Evolutionary conservation across 92 coral and sea anemone species (phyloP).

Genomic region (Palythoa grandiflora): DNA sequence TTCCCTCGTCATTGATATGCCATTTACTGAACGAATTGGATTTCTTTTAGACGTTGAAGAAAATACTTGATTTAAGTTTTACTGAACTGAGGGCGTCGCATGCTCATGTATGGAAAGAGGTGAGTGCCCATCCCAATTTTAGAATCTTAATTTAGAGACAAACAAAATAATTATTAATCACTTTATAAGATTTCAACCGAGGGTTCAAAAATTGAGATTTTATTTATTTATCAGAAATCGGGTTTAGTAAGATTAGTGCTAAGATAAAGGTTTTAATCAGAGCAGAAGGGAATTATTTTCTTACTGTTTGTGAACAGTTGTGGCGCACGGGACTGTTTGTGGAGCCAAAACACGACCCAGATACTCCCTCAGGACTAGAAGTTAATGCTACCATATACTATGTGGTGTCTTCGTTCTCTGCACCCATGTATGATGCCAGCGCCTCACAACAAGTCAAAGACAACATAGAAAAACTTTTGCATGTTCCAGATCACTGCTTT

Average conservation of each 20-base stretch:
- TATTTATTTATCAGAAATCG: no score
- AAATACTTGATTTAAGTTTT: not conserved
- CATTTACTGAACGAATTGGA: not conserved
- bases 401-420: slow-evolving; percentile 83
- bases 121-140: not conserved
- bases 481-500: slow-evolving; percentile 96
- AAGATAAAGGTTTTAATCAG: no score
- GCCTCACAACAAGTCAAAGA: slow-evolving; percentile 62
- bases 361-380: slow-evolving; percentile 95
- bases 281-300: no score
- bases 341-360: slow-evolving; percentile 92
- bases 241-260: no score
- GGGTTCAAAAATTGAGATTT: not conserved
- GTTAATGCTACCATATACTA: slow-evolving; percentile 95
- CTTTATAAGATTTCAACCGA: not conserved
- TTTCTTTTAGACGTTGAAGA: slow-evolving; percentile 1
- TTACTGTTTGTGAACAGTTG: slow-evolving; percentile 57
- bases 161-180: not conserved
- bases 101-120: slow-evolving; percentile 23
- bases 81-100: slow-evolving; percentile 24
- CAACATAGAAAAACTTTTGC: slow-evolving; percentile 74
- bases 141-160: not conserved
- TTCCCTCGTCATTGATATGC: not conserved
- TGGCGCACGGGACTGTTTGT: slow-evolving; percentile 91
- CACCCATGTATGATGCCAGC: slow-evolving; percentile 61